Conservation (phyloP, 1,140 invertebrate genomes). For the Aphaenogaster floridana region DNA sequence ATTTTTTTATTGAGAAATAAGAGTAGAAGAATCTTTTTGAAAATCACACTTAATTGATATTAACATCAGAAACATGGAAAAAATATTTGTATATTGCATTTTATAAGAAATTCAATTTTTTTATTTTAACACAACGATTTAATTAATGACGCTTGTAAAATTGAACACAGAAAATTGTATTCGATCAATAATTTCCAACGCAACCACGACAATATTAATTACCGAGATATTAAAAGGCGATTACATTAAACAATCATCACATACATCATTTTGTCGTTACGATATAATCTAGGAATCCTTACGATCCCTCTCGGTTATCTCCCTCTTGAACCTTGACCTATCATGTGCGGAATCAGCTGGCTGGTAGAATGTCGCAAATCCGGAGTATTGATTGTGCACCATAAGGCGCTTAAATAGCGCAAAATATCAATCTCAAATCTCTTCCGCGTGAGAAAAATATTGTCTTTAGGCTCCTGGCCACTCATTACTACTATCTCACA, state of each 20-base stretch:
- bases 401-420: background rate
- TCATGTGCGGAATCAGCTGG: slow-evolving; percentile 66
- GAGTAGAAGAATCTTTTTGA: background rate
- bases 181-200: background rate
- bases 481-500: too few relatives aligned
- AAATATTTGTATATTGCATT: background rate
- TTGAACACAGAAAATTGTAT: background rate
- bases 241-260: background rate
- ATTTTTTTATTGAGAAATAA: background rate
- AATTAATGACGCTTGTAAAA: background rate
- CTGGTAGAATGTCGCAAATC: slow-evolving; percentile 57
- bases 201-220: background rate
- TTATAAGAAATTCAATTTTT: background rate
- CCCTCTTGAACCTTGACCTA: slow-evolving; percentile 77
- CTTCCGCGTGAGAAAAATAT: background rate
- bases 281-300: slow-evolving; percentile 77
- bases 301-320: slow-evolving; percentile 71
- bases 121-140: background rate
- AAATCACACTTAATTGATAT: background rate
- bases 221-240: background rate
- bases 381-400: slow-evolving; percentile 66
- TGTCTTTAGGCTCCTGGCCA: background rate
- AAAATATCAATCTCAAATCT: background rate
- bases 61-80: background rate
- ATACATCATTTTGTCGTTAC: background rate